phyloP scores from a whole-genome alignment of 2,888 invertebrate species.

The Ochropacha duplaris region DNA sequence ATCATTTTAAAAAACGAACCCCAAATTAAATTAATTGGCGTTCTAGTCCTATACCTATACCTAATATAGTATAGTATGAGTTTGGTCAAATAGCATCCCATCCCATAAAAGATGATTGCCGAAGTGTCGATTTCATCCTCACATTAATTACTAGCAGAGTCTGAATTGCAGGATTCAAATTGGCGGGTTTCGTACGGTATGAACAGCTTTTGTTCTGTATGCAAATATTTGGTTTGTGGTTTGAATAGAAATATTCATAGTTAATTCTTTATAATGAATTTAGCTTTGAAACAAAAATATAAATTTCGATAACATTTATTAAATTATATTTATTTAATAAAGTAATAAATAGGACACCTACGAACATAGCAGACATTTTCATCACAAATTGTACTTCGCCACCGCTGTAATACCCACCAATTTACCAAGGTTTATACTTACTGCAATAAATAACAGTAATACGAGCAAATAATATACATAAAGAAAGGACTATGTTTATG shows the following conservation, averaged over 20 bases:
- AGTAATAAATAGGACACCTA: slow-evolving; percentile 9
- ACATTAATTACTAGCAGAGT: not conserved
- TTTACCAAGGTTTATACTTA: slow-evolving; percentile 15
- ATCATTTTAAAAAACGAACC: too few species aligned
- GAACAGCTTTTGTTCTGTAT: not conserved
- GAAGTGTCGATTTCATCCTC: not conserved
- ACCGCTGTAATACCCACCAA: slow-evolving; percentile 12
- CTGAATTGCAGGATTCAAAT: not conserved
- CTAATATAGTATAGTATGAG: too few species aligned
- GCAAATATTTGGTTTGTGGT: not conserved
- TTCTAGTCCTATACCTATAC: too few species aligned
- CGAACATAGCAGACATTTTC: slow-evolving; percentile 10
- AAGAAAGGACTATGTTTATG: not conserved
- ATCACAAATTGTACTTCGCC: slow-evolving; percentile 23
- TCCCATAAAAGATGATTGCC: not conserved
- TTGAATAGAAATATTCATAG: not conserved
- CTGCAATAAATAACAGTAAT: not conserved
- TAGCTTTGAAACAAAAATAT: not conserved
- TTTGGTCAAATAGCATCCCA: not conserved
- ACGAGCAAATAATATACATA: not conserved
- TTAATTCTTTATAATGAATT: not conserved
- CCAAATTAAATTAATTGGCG: too few species aligned
- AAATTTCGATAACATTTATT: too few species aligned
- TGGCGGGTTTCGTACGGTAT: not conserved
- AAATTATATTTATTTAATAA: too few species aligned